phyloP scores from a whole-genome alignment of 2,888 invertebrate species.

The Aleiodes alternator region DNA sequence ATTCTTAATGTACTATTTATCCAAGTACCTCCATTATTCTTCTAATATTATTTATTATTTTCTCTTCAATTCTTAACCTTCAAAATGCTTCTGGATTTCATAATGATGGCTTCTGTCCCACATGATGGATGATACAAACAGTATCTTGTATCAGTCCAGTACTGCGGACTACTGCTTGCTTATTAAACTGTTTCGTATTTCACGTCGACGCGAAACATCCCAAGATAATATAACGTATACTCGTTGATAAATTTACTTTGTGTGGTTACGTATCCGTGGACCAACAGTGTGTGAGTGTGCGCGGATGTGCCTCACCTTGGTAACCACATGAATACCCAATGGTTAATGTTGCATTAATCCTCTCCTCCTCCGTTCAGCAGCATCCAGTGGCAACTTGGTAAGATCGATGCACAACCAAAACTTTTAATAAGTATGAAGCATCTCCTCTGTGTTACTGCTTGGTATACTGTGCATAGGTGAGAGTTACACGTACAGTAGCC shows the following conservation, averaged over 20 bases:
- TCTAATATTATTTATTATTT: slow-evolving; percentile 50
- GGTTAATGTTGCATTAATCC: too few species aligned
- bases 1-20: too few species aligned
- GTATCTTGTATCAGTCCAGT: slow-evolving; percentile 66
- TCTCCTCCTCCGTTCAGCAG: too few species aligned
- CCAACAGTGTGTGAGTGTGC: slow-evolving; percentile 40
- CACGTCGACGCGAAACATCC: slow-evolving; percentile 63
- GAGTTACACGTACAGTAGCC: too few species aligned
- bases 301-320: slow-evolving; percentile 7
- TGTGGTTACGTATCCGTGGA: background rate
- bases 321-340: too few species aligned
- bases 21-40: background rate
- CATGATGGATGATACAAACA: slow-evolving; percentile 66
- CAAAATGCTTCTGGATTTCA: slow-evolving; percentile 54
- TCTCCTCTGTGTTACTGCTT: slow-evolving; percentile 10
- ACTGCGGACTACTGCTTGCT: slow-evolving; percentile 65
- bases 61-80: slow-evolving; percentile 46
- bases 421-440: background rate
- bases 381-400: background rate
- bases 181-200: slow-evolving; percentile 70
- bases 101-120: slow-evolving; percentile 62
- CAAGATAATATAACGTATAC: slow-evolving; percentile 45
- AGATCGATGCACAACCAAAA: too few species aligned
- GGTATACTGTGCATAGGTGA: too few species aligned
- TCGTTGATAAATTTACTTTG: slow-evolving; percentile 33